Conservation (phyloP, 2,113 vertebrate species). For the Lates calcarifer region DNA sequence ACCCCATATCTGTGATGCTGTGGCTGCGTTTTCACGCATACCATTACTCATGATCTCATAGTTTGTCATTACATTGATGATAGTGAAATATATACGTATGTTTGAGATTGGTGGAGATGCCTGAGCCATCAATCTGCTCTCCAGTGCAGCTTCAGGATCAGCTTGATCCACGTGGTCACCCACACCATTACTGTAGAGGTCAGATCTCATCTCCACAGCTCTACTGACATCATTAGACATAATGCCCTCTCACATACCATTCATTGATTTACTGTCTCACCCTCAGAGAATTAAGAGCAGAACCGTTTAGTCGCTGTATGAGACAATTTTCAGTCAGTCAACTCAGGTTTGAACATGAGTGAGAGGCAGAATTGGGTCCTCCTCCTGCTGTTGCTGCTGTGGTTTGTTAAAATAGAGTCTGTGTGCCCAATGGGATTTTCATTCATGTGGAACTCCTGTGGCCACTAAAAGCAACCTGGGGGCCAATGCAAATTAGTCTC, state of each 20-base stretch:
- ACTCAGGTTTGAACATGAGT: neutral
- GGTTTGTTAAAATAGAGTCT: constrained; percentile 20
- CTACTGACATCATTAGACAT: constrained; percentile 22
- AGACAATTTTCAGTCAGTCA: neutral
- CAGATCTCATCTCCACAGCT: constrained; percentile 31
- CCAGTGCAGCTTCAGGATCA: constrained; percentile 25
- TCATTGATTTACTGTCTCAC: constrained; percentile 43
- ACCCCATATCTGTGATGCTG: no score
- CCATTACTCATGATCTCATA: neutral
- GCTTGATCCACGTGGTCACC: constrained; percentile 18
- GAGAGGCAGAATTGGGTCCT: neutral
- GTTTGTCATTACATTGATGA: neutral
- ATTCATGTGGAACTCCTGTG: constrained; percentile 27
- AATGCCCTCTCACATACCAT: constrained; percentile 2
- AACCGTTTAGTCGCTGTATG: neutral
- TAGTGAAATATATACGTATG: neutral
- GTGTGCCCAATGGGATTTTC: constrained; percentile 8
- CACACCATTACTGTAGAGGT: constrained; percentile 29
- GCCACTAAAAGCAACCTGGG: constrained; percentile 24
- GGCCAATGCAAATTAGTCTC: constrained; percentile 11
- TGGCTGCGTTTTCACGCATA: neutral
- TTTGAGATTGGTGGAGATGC: no score
- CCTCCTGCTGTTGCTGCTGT: neutral
- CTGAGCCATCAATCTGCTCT: constrained; percentile 35
- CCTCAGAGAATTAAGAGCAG: neutral